phyloP scores from a whole-genome alignment of 2,888 invertebrate species.

The Limnephilus auricula region DNA sequence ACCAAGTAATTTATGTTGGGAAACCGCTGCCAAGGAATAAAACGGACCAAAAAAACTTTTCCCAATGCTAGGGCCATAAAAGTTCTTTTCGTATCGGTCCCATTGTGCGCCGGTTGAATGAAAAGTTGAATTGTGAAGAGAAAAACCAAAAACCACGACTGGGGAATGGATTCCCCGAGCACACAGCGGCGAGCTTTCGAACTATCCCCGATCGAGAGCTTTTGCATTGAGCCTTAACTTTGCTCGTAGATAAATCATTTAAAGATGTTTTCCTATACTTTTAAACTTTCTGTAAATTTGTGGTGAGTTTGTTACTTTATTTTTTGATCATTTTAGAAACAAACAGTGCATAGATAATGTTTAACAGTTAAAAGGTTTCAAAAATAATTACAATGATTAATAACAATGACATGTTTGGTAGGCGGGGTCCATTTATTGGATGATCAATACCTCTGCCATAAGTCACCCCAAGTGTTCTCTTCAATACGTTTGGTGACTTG shows the following conservation, averaged over 20 bases:
- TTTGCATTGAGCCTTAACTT: conserved; percentile 3
- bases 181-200: conserved; percentile 10
- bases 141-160: conserved; percentile 41
- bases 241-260: neutral
- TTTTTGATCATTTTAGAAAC: too few relatives aligned
- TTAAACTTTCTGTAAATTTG: neutral
- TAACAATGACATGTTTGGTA: too few relatives aligned
- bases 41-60: conserved; percentile 46
- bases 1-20: conserved; percentile 56
- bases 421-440: too few relatives aligned
- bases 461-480: too few relatives aligned
- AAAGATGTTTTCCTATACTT: neutral
- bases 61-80: conserved; percentile 50
- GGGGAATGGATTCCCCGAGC: conserved; percentile 15
- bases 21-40: conserved; percentile 48
- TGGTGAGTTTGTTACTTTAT: neutral
- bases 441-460: too few relatives aligned
- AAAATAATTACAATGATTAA: too few relatives aligned
- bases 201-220: conserved; percentile 14
- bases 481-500: too few relatives aligned
- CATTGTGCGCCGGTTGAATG: conserved; percentile 48
- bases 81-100: conserved; percentile 39
- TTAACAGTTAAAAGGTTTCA: too few relatives aligned
- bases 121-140: conserved; percentile 52
- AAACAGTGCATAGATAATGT: too few relatives aligned